Conservation (phyloP, 1,140 invertebrate genomes). For the Hylyphantes graminicola region DNA sequence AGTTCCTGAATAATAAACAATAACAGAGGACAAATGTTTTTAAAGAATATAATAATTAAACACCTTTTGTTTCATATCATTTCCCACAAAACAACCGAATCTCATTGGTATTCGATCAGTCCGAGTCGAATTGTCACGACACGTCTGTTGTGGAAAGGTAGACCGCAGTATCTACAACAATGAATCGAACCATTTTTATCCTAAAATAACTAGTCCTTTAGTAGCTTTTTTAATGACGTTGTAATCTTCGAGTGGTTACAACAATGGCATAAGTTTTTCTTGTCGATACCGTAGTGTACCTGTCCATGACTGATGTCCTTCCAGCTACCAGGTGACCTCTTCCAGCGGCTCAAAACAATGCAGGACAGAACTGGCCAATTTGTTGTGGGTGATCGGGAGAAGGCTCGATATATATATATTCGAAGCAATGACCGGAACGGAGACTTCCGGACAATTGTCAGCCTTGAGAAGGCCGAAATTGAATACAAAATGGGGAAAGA, state of each 20-base stretch:
- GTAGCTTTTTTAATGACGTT: not conserved
- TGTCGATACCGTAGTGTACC: not conserved
- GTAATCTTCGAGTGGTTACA: not conserved
- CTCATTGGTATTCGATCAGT: conserved; percentile 20
- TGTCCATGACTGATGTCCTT: not conserved
- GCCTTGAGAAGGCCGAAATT: conserved; percentile 38
- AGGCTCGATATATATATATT: conserved; percentile 25
- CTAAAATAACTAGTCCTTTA: not conserved
- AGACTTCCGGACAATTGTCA: conserved; percentile 46
- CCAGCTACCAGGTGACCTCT: conserved; percentile 14
- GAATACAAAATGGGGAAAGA: not conserved
- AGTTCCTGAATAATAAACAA: not conserved
- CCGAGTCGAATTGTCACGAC: not conserved
- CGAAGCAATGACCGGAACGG: conserved; percentile 42
- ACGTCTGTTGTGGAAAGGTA: not conserved
- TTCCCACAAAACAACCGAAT: not conserved
- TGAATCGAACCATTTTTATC: too few relatives aligned
- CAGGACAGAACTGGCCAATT: conserved; percentile 27
- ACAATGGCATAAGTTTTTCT: not conserved
- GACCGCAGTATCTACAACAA: too few relatives aligned
- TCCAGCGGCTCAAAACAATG: not conserved
- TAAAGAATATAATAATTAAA: too few relatives aligned
- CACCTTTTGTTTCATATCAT: too few relatives aligned
- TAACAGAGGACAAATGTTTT: too few relatives aligned
- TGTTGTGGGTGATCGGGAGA: conserved; percentile 16